Percentiles rank a stretch among this genome's conserved stretches.
These are phyloP conservation scores for Seriola rivoliana DNA, from an alignment of 2,113 vertebrate species.

Conservation along the genomic window DNA sequence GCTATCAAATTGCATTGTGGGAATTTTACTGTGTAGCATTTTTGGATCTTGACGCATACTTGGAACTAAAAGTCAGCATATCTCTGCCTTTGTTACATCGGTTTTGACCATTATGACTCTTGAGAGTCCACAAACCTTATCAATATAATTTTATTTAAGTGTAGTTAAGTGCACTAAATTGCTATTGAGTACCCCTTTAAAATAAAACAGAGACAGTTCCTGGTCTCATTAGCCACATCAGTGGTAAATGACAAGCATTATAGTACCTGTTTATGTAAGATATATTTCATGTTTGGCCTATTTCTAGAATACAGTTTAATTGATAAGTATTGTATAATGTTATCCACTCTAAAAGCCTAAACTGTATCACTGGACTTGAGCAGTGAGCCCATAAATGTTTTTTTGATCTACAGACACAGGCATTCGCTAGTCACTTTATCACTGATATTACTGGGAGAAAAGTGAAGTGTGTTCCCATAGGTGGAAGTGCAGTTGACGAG, in stretches of 20 bases:
- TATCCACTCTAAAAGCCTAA: not conserved
- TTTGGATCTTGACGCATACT: not conserved
- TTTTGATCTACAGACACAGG: not conserved
- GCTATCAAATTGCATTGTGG: not conserved
- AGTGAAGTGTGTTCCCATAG: not conserved
- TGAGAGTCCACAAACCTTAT: not conserved
- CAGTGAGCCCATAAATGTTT: not conserved
- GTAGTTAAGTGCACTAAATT: not conserved
- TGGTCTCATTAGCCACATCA: not conserved
- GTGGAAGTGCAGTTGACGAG: constrained; percentile 3
- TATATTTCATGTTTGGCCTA: not conserved
- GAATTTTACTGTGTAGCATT: not conserved
- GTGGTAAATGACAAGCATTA: not conserved
- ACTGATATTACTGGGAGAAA: too few species aligned
- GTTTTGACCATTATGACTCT: not conserved
- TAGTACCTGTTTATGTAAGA: too few species aligned
- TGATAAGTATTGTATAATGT: not conserved
- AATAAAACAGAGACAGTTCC: not conserved
- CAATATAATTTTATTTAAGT: not conserved
- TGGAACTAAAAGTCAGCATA: not conserved
- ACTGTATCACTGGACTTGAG: not conserved
- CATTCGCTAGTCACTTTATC: not conserved
- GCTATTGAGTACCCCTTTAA: not conserved
- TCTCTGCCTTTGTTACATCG: not conserved
- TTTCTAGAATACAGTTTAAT: not conserved